phyloP scores from a whole-genome alignment of 2,888 invertebrate species.

The Ptilodon capucinus region DNA sequence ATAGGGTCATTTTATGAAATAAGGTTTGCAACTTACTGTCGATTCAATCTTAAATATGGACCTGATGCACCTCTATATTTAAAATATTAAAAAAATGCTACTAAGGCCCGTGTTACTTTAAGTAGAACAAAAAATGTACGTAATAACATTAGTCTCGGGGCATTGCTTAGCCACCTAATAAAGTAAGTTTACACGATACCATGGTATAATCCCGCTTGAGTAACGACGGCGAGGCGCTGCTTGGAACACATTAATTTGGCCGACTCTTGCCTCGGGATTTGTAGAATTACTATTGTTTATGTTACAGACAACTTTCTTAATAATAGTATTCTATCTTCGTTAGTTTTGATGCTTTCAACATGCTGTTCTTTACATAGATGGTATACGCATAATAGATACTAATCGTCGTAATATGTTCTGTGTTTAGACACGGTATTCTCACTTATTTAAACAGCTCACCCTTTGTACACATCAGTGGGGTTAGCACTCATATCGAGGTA shows the following conservation, averaged over 20 bases:
- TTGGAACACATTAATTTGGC: constrained; percentile 63
- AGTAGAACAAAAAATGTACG: background rate
- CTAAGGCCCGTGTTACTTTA: too few species aligned
- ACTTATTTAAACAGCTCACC: too few species aligned
- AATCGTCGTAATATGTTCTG: background rate
- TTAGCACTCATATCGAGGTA: too few species aligned
- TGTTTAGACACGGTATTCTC: too few species aligned
- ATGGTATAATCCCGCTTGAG: constrained; percentile 60
- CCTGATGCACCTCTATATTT: too few species aligned
- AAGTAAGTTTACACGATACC: constrained; percentile 55
- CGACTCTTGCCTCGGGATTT: constrained; percentile 60
- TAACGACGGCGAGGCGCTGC: constrained; percentile 44
- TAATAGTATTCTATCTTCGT: constrained; percentile 40
- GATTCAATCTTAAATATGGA: too few species aligned
- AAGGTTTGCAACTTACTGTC: too few species aligned
- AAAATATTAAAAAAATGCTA: too few species aligned
- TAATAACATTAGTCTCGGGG: constrained; percentile 9
- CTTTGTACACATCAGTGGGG: too few species aligned
- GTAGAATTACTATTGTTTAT: constrained; percentile 71
- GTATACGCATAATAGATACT: background rate
- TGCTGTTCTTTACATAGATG: background rate
- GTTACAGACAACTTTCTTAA: constrained; percentile 55
- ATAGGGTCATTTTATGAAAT: too few species aligned
- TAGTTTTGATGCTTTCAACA: constrained; percentile 5
- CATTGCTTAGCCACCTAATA: constrained; percentile 30